phyloP scores from a whole-genome alignment of 2,888 invertebrate species.

The Himalopsyche tibetana region DNA sequence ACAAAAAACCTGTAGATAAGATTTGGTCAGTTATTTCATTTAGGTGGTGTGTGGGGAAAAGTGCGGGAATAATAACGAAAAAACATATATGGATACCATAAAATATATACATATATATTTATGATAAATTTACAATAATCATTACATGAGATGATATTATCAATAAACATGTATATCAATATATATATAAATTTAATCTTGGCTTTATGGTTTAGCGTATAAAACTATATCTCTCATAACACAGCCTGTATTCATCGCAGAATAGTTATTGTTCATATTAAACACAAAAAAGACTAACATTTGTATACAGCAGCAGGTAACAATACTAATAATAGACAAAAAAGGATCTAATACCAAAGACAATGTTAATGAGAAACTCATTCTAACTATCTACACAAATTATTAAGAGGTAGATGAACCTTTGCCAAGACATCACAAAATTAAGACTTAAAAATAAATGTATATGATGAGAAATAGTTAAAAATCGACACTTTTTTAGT shows the following conservation, averaged over 20 bases:
- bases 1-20: too few relatives aligned
- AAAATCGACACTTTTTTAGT: neutral
- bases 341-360: neutral
- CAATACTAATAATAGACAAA: slow-evolving; percentile 8
- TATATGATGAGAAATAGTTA: neutral
- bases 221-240: slow-evolving; percentile 64
- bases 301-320: slow-evolving; percentile 28
- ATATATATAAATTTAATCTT: slow-evolving; percentile 47
- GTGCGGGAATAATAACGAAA: slow-evolving; percentile 22
- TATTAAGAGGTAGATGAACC: slow-evolving; percentile 29
- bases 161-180: slow-evolving; percentile 46
- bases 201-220: slow-evolving; percentile 55
- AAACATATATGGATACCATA: slow-evolving; percentile 56
- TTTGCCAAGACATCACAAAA: slow-evolving; percentile 40
- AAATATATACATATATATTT: slow-evolving; percentile 64
- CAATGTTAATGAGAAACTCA: slow-evolving; percentile 35
- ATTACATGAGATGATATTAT: slow-evolving; percentile 50
- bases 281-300: slow-evolving; percentile 39
- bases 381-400: slow-evolving; percentile 16
- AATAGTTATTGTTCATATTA: slow-evolving; percentile 52
- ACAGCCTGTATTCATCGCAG: slow-evolving; percentile 66
- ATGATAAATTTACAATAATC: slow-evolving; percentile 61
- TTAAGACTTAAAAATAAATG: neutral
- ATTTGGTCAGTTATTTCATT: neutral
- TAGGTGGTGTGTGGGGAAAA: neutral